Evolutionary conservation across 2,888 invertebrate genomes (phyloP), one percentile per base, ranked within the genome.

Genomic region (Nymphalis polychloros): DNA sequence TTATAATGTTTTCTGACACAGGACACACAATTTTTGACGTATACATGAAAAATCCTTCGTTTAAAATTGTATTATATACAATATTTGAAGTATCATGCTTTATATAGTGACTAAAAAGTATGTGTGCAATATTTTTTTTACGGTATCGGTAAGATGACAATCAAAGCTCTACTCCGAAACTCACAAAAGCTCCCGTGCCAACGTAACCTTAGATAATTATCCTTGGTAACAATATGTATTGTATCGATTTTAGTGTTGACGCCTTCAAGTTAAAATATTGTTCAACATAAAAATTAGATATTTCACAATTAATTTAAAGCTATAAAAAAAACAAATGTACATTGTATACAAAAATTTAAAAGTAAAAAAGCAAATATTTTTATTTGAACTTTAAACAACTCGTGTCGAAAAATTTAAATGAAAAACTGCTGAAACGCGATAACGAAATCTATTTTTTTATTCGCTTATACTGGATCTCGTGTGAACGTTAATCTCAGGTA

Each of bases 331-430:
- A 31, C 23, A 16, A 53, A 53, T 53, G 1, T 27, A 10, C 7
- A n/a, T n/a, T 31, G 8, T 31, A 27, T 31, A 17, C 1, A n/a
- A 55, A 53, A 55, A 13, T 53, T 53, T 2, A 31, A 31, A 19
- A 31, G 17, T 17, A 55, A 31, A 31, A 31, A 55, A 55, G 53
- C 17, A 17, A 27, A 6, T 41, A 10, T 31, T 31, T 53, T 53
- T 53, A 53, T 53, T 23, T 27, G 17, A 55, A 53, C 20, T 16
- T 13, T 53, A 53, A 17, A 55, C 31, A n/a, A 55, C 27, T 17
- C 53, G 53, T 27, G 17, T 55, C 53, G 27, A 50, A 31, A 55
- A 55, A 55, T 55, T 27, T 23, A 31, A 55, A 55, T 17, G 53
- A 55, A 55, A 27, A 55, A n/a, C 53, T 55, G 31, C 50, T 50